Evolutionary conservation across 64 coral and sea anemone genomes (phyloP).

Genomic region (Cladopsammia gracilis): DNA sequence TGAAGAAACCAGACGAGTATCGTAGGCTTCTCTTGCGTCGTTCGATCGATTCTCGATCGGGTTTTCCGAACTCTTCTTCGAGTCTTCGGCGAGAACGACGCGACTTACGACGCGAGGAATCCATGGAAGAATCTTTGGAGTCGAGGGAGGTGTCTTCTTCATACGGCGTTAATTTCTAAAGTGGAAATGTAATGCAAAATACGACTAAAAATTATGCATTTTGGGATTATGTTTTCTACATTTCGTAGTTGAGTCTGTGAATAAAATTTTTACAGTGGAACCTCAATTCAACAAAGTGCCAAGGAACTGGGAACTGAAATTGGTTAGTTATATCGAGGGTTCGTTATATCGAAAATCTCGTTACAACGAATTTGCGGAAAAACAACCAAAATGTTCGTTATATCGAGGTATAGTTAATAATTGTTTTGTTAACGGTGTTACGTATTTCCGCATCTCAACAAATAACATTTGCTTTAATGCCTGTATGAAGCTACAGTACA

Average conservation of each 20-base stretch:
- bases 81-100: constrained; percentile 73
- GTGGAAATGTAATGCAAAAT: not conserved
- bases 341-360: too few relatives aligned
- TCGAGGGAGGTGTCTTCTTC: constrained; percentile 40
- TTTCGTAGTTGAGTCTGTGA: not conserved
- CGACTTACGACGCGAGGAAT: constrained; percentile 77
- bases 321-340: too few relatives aligned
- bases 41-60: constrained; percentile 77
- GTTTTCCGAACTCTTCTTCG: constrained; percentile 91
- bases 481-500: too few relatives aligned
- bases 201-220: not conserved
- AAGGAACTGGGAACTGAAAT: too few relatives aligned
- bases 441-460: too few relatives aligned
- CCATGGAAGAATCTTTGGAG: not conserved
- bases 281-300: too few relatives aligned
- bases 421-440: too few relatives aligned
- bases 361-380: too few relatives aligned
- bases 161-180: not conserved
- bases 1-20: constrained; percentile 88
- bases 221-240: not conserved
- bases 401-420: too few relatives aligned
- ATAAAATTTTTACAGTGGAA: too few relatives aligned
- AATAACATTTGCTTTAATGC: too few relatives aligned
- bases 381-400: too few relatives aligned
- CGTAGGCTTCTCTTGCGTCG: constrained; percentile 80